Evolutionary conservation across 1,140 invertebrate genomes (phyloP), one percentile per base, ranked within the genome.

Genomic region (Neelides sp.): DNA sequence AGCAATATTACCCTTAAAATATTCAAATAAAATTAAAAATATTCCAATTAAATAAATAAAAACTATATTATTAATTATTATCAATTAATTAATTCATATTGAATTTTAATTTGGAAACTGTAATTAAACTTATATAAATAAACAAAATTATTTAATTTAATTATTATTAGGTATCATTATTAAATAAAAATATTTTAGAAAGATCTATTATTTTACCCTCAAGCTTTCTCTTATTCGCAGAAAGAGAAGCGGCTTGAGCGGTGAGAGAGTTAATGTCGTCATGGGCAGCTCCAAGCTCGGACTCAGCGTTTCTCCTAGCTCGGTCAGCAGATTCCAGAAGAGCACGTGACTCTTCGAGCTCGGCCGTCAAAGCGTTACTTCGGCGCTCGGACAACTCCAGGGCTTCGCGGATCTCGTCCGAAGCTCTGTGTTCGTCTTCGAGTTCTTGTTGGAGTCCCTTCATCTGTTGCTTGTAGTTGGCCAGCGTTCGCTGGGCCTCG

Each of bases 171-270:
- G n/a, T n/a, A n/a, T n/a, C n/a, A n/a, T n/a, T n/a, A n/a, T n/a
- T n/a, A n/a, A n/a, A n/a, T n/a, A n/a, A n/a, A n/a, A n/a, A n/a
- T n/a, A n/a, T n/a, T n/a, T n/a, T n/a, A n/a, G n/a, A n/a, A n/a
- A n/a, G n/a, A n/a, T n/a, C n/a, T n/a, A n/a, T n/a, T n/a, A n/a
- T n/a, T n/a, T n/a, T n/a, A 59, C 83, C 82, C 69, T 98, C 95
- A 63, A 98, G 76, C 78, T 98, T 98, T 76, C 91, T 88, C 83
- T 98, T 98, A n/a, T n/a, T n/a, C n/a, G n/a, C 85, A 58, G 83
- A 79, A 37, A 97, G 74, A 71, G 97, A 93, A 68, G 93, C 93
- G 64, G 96, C 79, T 66, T 94, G 86, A 72, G 96, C 92, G 68
- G 93, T 88, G 62, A 93, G 85, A 71, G 98, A 94, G 62, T 85